phyloP scores from a whole-genome alignment of 1,140 invertebrate species.

The Drosophila kikkawai region DNA sequence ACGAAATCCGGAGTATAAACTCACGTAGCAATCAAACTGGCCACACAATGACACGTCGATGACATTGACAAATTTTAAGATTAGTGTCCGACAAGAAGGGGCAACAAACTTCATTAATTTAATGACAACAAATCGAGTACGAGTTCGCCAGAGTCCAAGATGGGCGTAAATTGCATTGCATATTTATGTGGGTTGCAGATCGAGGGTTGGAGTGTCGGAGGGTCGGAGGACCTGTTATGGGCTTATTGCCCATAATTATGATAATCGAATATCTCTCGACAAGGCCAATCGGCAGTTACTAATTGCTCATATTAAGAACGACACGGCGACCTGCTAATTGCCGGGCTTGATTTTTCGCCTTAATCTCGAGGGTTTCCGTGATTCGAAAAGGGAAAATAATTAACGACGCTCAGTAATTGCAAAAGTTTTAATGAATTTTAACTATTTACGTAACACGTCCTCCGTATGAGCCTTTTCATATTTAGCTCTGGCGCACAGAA shows the following conservation, averaged over 20 bases:
- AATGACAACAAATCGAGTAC: conserved; percentile 72
- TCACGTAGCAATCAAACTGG: conserved; percentile 33
- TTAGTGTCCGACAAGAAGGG: conserved; percentile 45
- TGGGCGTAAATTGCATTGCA: conserved; percentile 56
- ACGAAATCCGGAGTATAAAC: conserved; percentile 1
- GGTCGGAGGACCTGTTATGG: conserved; percentile 31
- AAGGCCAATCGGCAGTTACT: conserved; percentile 64
- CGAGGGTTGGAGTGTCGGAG: background rate
- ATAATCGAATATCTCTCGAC: conserved; percentile 66
- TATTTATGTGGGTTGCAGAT: conserved; percentile 50
- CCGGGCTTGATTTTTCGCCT: conserved; percentile 35
- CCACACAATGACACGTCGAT: conserved; percentile 41
- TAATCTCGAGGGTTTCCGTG: conserved; percentile 14
- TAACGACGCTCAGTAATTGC: conserved; percentile 60
- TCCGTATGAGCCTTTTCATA: conserved; percentile 64
- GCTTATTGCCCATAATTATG: conserved; percentile 68
- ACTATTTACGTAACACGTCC: conserved; percentile 65
- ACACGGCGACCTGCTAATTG: conserved; percentile 39
- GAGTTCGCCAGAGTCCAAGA: conserved; percentile 14
- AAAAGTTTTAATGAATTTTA: conserved; percentile 77
- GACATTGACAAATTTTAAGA: conserved; percentile 71
- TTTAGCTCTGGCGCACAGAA: conserved; percentile 48
- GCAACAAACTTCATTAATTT: conserved; percentile 67
- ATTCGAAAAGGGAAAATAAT: conserved; percentile 52
- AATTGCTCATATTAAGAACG: conserved; percentile 66